Base-by-base conservation (phyloP, 2,113 vertebrate species). In the Pantherophis guttatus region DNA sequence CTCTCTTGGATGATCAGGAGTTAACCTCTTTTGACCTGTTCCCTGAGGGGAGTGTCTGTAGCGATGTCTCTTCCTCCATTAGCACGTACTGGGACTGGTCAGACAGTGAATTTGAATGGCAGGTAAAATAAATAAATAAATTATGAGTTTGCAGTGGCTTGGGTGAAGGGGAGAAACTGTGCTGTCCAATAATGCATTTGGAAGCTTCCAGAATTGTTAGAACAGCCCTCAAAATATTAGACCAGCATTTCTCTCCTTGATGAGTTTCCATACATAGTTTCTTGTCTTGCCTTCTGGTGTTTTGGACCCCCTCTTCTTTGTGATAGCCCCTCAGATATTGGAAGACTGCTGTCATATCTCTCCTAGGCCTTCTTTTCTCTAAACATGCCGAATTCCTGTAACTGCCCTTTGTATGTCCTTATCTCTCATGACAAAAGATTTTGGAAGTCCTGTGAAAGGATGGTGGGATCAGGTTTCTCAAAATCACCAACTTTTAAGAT, bases 1-100 rank as follows among this genome's bases (percentile, higher is more conserved):
- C 99, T 5, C 98, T 99, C 0, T 94, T 99, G 96, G 99, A 99
- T 92, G 99, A 99, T 96, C 99, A 99, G 95, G 99, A 99, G 90
- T 98, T 99, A 92, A 98, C 99, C 8, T 99, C 99, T 87, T 98
- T 99, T 94, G 99, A 99, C 96, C 96, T 99, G 92, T 99, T 99
- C 97, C 99, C 99, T 0, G 99, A 99, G 95, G 99, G 99, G 5
- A 99, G 99, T 2, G 99, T 99, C 85, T 99, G 99, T 98, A 99
- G 99, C 29, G 99, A 99, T 89, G 99, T 99, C 33, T 99, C 99
- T 2, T 99, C 99, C n/a, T 99, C 99, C 48, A 99, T 99, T 96
- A 99, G 99, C 97, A 99, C 99, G 0, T 99, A 99, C 91, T 99
- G 99, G 99, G 99, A 99, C 96, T 99, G 99, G 99, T 99, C 99